phyloP scores from a whole-genome alignment of 2,888 invertebrate genomes.

The Aelia acuminata region DNA sequence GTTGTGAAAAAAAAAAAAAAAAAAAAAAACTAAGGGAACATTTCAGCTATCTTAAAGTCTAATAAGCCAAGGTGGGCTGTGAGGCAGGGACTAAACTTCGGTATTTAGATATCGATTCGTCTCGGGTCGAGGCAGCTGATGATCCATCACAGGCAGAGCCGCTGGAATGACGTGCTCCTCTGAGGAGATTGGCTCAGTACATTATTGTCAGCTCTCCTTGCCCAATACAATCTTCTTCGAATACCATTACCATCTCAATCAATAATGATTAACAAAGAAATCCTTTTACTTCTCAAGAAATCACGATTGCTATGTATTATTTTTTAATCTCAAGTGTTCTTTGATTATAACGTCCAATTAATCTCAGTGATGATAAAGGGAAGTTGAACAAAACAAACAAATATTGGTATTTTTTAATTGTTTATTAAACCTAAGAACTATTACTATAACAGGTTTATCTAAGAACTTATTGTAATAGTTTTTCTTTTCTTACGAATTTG shows the following conservation, averaged over 20 bases:
- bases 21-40: not conserved
- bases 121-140: not conserved
- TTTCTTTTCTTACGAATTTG: too few relatives aligned
- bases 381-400: too few relatives aligned
- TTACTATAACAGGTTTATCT: too few relatives aligned
- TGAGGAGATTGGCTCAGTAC: not conserved
- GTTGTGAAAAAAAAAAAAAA: too few relatives aligned
- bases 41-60: not conserved
- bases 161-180: not conserved
- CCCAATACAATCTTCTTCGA: not conserved
- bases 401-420: too few relatives aligned
- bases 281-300: too few relatives aligned
- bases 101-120: not conserved
- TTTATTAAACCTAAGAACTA: too few relatives aligned
- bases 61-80: not conserved
- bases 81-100: not conserved
- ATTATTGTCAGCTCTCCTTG: not conserved
- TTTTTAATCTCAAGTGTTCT: too few relatives aligned
- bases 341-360: too few relatives aligned
- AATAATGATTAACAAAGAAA: not conserved
- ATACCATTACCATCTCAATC: not conserved
- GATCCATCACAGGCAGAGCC: not conserved
- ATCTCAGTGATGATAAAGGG: too few relatives aligned
- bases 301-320: too few relatives aligned
- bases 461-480: too few relatives aligned